Percentiles rank a stretch among this genome's conserved stretches.
phyloP scores from a whole-genome alignment of 2,888 invertebrate genomes.

The Pollenia labialis region DNA sequence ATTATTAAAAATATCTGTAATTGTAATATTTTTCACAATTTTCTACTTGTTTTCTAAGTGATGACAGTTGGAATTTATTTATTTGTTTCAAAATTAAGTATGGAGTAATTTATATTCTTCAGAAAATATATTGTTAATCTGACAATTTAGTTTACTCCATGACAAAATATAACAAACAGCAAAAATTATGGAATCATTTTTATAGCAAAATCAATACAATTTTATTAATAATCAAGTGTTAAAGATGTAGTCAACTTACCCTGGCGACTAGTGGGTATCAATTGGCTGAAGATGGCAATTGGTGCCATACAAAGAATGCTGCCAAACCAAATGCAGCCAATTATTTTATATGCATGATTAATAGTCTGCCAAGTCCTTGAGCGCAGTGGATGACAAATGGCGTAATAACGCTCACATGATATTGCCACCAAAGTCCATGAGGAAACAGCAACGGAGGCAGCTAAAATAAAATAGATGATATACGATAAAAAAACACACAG shows the following conservation, averaged over 20 bases:
- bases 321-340: conserved; percentile 87
- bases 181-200: neutral
- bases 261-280: conserved; percentile 85
- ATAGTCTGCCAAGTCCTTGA: conserved; percentile 91
- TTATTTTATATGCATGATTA: conserved; percentile 90
- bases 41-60: too few relatives aligned
- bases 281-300: conserved; percentile 86
- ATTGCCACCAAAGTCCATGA: conserved; percentile 92
- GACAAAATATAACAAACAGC: too few relatives aligned
- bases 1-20: too few relatives aligned
- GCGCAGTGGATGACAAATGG: conserved; percentile 90
- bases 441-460: conserved; percentile 90
- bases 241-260: conserved; percentile 75
- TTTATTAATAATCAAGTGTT: neutral
- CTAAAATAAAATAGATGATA: conserved; percentile 83
- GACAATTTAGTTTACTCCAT: too few relatives aligned
- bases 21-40: too few relatives aligned
- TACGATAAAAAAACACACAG: neutral
- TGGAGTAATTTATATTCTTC: too few relatives aligned
- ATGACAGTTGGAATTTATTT: too few relatives aligned
- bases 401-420: conserved; percentile 91
- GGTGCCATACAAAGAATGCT: conserved; percentile 88
- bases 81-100: too few relatives aligned
- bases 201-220: neutral
- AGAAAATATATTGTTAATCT: too few relatives aligned